A percentile compares a stretch with the other conserved stretches of the same genome.
Conservation (phyloP, 2,113 vertebrate species). For the Tor tambroides region DNA sequence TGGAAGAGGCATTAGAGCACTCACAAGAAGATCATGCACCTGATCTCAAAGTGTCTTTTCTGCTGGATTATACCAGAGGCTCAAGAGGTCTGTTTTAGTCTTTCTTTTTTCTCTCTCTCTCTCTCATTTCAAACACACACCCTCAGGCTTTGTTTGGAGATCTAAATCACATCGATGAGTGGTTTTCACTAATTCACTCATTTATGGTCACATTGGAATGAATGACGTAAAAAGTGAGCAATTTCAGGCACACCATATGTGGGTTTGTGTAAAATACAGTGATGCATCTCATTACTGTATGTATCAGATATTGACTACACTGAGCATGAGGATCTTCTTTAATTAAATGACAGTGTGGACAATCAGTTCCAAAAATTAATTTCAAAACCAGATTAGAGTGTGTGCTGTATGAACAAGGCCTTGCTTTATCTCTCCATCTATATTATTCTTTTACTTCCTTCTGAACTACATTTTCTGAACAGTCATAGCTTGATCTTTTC, state of each 20-base stretch:
- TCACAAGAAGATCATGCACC: conserved; percentile 72
- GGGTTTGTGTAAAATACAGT: too few relatives aligned
- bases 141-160: neutral
- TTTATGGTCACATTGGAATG: neutral
- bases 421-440: neutral
- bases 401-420: neutral
- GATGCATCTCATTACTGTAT: too few relatives aligned
- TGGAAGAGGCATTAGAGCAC: conserved; percentile 83
- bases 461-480: neutral
- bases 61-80: conserved; percentile 92
- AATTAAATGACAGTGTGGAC: neutral
- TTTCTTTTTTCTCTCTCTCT: too few relatives aligned
- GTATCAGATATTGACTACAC: neutral
- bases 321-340: neutral
- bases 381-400: neutral
- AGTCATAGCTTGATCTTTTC: neutral
- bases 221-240: neutral
- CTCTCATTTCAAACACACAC: neutral
- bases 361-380: neutral
- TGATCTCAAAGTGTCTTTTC: conserved; percentile 84
- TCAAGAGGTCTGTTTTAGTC: conserved; percentile 83
- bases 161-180: neutral
- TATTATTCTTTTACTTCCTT: neutral
- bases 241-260: neutral
- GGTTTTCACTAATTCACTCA: neutral